Base-by-base conservation (phyloP, 2,113 vertebrate genomes). In the Myodes glareolus region DNA sequence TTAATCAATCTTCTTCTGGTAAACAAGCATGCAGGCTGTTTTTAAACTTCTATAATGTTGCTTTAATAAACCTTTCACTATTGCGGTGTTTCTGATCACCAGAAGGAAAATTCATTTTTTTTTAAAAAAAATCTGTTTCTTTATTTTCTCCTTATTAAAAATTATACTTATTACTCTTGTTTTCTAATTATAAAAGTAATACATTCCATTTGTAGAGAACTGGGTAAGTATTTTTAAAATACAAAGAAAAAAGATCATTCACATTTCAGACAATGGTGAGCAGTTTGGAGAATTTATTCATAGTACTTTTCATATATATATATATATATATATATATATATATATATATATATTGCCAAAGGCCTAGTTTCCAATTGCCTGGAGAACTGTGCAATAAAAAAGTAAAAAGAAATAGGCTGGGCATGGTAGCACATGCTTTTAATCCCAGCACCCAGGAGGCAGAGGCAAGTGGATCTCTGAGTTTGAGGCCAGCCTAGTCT, bases 21-120 rank as follows among this genome's bases (percentile, higher is more conserved):
- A 67, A 70, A 50, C 45, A 72, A 55, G 63, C 68, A 92, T 63
- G 81, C 39, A 61, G 17, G 91, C 70, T 91, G 63, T 92, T 95
- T 95, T 87, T 88, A 94, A 96, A 92, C 21, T 63, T 90, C 89
- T 75, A 85, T 90, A 97, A 96, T 75, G 29, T 39, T 95, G 84
- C 45, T 94, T 75, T 61, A 85, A 95, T 67, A 93, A 80, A 91
- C 39, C n/a, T 93, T 91, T 76, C 45, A 89, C 72, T 81, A 27
- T 55, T 95, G n/a, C 14, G 70, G 68, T 70, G 47, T 2, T 14
- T 12, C 42, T 96, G 29, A 55, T 96, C 68, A 75, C 14, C 52
- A 82, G 31, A 93, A 89, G 47, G 72, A 39, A 88, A 92, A 78
- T 58, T 58, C 50, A 77, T 55, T n/a, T 73, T 88, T 88, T 50